These are phyloP conservation scores for Stratiolaelaps scimitus DNA, from an alignment of 1,140 invertebrate genomes.

Conservation along the genomic window DNA sequence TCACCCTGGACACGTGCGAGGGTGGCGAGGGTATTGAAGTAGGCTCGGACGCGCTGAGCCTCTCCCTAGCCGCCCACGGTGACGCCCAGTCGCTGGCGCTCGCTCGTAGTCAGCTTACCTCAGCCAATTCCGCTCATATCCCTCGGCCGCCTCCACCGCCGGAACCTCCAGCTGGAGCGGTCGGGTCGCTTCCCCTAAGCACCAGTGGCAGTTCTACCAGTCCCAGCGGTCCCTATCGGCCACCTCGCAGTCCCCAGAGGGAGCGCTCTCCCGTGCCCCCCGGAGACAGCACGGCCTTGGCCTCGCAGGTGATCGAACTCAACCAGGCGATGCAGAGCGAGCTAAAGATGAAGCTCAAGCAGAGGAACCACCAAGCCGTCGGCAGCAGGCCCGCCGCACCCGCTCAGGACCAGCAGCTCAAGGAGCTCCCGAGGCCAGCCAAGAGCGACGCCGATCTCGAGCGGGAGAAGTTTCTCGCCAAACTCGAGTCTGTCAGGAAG, in stretches of 20 bases:
- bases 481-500: constrained; percentile 26
- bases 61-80: background rate
- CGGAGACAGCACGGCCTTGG: constrained; percentile 11
- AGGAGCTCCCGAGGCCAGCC: constrained; percentile 8
- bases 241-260: constrained; percentile 14
- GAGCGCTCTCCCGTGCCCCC: constrained; percentile 11
- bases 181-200: too few relatives aligned
- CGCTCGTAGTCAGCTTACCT: constrained; percentile 16
- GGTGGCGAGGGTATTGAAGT: background rate
- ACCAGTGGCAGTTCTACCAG: background rate
- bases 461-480: constrained; percentile 20
- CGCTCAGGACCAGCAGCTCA: background rate
- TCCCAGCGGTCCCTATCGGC: background rate
- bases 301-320: constrained; percentile 25
- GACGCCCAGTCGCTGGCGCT: constrained; percentile 14
- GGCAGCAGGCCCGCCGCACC: background rate
- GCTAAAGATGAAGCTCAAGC: constrained; percentile 25
- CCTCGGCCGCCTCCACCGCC: constrained; percentile 15
- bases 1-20: constrained; percentile 26
- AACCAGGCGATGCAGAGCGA: constrained; percentile 27
- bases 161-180: background rate
- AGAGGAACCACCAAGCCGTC: constrained; percentile 11
- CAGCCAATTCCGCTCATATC: constrained; percentile 14
- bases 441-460: constrained; percentile 28
- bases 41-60: too few relatives aligned